Percentiles rank a stretch among this genome's conserved stretches.
phyloP scores from a whole-genome alignment of 2,888 invertebrate species.

The Octodonta nipae region DNA sequence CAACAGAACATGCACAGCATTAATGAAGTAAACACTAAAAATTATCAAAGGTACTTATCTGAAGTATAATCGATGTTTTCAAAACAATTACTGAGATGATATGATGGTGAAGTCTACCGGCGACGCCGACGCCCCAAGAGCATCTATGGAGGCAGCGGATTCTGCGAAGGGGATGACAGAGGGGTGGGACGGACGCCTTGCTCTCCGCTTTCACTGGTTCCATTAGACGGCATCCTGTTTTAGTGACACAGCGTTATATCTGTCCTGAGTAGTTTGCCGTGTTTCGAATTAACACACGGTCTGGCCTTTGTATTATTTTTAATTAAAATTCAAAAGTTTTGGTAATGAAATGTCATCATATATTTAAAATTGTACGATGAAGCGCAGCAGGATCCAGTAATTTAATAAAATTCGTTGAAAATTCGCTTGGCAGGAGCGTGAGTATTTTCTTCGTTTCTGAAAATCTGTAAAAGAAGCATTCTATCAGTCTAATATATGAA shows the following conservation, averaged over 20 bases:
- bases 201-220: conserved; percentile 24
- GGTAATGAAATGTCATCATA: no score
- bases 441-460: no score
- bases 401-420: no score
- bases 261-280: conserved; percentile 27
- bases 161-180: conserved; percentile 27
- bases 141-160: conserved; percentile 32
- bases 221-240: no score
- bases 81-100: conserved; percentile 28
- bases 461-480: no score
- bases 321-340: conserved; percentile 7
- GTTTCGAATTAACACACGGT: conserved; percentile 18
- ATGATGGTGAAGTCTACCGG: conserved; percentile 15
- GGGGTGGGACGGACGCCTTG: conserved; percentile 18
- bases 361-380: no score
- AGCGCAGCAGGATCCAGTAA: no score
- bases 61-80: conserved; percentile 14
- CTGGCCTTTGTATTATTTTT: conserved; percentile 9
- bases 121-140: conserved; percentile 35
- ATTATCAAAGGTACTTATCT: no score
- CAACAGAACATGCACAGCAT: no score
- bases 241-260: conserved; percentile 24
- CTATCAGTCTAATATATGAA: no score
- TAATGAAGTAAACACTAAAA: no score
- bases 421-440: no score